A percentile compares a stretch with the other conserved stretches of the same genome.
Evolutionary conservation across 2,113 vertebrate genomes (phyloP).

Genomic region (Catagonus wagneri): DNA sequence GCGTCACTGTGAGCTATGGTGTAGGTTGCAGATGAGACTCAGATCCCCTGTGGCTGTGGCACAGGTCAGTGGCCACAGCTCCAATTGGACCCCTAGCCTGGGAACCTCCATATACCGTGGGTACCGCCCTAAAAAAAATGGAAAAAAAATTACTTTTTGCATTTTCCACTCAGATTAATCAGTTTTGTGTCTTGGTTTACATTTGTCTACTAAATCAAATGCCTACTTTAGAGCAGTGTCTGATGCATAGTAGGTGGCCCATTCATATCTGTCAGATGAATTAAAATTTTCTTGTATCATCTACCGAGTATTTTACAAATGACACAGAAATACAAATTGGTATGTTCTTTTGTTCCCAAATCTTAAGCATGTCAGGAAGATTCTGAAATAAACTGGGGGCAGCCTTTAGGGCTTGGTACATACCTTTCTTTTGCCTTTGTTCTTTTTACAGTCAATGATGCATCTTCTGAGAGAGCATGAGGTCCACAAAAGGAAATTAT

Average conservation of each 20-base stretch:
- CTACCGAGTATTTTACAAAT: background rate
- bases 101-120: too few species aligned
- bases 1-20: too few species aligned
- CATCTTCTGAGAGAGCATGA: background rate
- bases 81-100: too few species aligned
- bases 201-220: background rate
- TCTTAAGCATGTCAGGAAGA: background rate
- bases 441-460: background rate
- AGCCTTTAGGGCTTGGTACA: background rate
- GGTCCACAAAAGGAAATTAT: background rate
- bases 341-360: background rate
- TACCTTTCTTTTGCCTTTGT: constrained; percentile 6
- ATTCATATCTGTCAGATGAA: background rate
- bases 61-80: too few species aligned
- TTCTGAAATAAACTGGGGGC: background rate
- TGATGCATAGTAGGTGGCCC: background rate
- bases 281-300: background rate
- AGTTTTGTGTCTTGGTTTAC: background rate
- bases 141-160: background rate
- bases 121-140: too few species aligned
- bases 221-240: background rate
- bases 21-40: too few species aligned
- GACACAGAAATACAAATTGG: background rate
- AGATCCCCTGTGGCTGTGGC: too few species aligned
- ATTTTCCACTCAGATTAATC: background rate